phyloP scores from a whole-genome alignment of 2,113 vertebrate genomes.

The Setophaga coronata region DNA sequence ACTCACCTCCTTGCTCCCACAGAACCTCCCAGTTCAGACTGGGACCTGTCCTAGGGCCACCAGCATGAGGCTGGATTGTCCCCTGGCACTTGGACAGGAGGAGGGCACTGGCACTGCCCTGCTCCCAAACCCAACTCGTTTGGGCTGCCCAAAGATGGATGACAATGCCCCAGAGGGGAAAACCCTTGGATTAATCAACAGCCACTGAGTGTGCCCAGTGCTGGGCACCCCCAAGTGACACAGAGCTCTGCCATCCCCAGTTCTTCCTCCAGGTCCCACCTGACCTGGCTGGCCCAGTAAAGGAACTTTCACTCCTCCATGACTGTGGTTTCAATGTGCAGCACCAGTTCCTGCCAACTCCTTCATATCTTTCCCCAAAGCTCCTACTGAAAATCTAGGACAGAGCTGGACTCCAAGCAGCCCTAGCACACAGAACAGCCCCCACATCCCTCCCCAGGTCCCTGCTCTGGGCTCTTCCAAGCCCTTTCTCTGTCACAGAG shows the following conservation, averaged over 20 bases:
- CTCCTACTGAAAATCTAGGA: neutral
- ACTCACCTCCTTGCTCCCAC: neutral
- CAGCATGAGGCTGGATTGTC: accelerated
- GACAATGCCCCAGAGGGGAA: neutral
- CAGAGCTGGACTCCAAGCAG: neutral
- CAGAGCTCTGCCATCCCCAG: neutral
- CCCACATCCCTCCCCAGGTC: neutral
- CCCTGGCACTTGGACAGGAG: neutral
- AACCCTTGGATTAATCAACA: neutral
- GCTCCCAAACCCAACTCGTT: neutral
- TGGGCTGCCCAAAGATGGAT: neutral
- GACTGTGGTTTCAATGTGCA: neutral
- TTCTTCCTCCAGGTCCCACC: neutral
- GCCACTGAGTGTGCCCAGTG: neutral
- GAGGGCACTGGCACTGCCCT: neutral
- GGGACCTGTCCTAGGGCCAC: neutral
- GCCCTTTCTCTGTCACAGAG: neutral
- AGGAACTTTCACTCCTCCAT: neutral
- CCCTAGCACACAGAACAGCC: neutral
- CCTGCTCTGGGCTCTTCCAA: neutral
- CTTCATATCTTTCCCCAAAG: neutral
- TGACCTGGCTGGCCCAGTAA: neutral
- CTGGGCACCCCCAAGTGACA: neutral
- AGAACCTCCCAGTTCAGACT: neutral
- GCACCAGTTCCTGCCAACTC: neutral